These are phyloP conservation scores for Etheostoma nigrum DNA, from an alignment of 2,797 vertebrate species.

Conservation along the genomic window DNA sequence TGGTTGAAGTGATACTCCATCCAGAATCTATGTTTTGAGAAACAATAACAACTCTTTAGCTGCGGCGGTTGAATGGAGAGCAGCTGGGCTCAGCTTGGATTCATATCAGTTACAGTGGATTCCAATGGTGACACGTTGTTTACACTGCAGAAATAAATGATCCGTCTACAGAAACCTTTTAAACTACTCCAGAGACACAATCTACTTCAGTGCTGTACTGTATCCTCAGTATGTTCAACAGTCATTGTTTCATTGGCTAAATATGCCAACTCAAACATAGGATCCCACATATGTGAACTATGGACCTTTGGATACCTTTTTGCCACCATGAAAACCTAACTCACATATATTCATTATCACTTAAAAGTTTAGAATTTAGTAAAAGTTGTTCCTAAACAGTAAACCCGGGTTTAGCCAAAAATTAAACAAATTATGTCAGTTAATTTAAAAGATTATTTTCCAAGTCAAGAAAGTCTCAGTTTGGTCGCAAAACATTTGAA, in stretches of 20 bases:
- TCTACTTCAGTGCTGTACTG: neutral
- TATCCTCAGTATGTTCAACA: neutral
- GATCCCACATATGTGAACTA: too few relatives aligned
- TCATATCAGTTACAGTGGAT: neutral
- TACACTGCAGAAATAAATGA: conserved; percentile 13
- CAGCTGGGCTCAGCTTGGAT: conserved; percentile 4
- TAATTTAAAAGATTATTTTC: too few relatives aligned
- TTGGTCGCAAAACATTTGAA: too few relatives aligned
- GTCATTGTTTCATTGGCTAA: neutral
- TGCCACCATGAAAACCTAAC: neutral
- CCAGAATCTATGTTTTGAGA: neutral
- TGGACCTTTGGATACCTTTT: neutral
- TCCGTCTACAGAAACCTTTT: neutral
- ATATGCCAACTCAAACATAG: neutral
- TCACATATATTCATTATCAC: neutral
- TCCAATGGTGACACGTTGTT: conserved; percentile 15
- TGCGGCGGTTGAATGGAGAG: neutral
- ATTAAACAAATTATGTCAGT: too few relatives aligned
- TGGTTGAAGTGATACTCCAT: neutral
- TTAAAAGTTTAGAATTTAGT: too few relatives aligned
- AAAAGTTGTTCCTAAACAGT: too few relatives aligned
- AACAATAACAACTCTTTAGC: neutral
- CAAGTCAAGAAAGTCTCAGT: too few relatives aligned
- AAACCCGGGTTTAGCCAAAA: too few relatives aligned
- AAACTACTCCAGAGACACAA: conserved; percentile 4